A percentile compares a stretch with the other conserved stretches of the same genome.
Conservation (phyloP, 2,113 vertebrate genomes). For the Phylloscopus trochilus region DNA sequence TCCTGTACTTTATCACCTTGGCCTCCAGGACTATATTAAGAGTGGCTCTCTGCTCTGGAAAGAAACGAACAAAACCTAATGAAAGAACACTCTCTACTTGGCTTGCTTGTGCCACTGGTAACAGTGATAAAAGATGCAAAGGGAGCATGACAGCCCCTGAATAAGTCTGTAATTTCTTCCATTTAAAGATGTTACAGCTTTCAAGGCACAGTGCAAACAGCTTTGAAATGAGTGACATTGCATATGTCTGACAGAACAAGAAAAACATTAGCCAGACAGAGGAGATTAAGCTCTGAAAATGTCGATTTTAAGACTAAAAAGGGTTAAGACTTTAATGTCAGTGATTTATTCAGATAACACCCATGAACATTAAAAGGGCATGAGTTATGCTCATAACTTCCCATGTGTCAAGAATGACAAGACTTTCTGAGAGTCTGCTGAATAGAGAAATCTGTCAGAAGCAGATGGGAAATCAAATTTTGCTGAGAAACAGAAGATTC, state of each 20-base stretch:
- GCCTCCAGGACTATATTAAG: neutral
- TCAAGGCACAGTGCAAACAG: neutral
- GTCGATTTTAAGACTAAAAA: neutral
- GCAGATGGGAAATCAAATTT: conserved; percentile 19
- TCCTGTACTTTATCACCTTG: neutral
- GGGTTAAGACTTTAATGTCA: conserved; percentile 22
- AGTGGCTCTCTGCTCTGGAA: neutral
- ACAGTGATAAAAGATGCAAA: neutral
- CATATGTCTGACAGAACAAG: neutral
- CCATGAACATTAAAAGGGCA: conserved; percentile 22
- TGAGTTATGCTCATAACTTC: neutral
- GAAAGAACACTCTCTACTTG: neutral
- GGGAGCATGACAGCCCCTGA: neutral
- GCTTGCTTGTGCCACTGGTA: neutral
- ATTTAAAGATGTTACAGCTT: conserved; percentile 21
- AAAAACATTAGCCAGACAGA: neutral
- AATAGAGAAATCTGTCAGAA: conserved; percentile 9
- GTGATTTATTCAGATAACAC: conserved; percentile 31
- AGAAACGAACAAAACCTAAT: neutral
- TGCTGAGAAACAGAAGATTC: conserved; percentile 7
- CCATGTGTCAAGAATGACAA: neutral
- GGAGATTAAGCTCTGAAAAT: conserved; percentile 12
- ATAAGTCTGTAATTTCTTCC: conserved; percentile 15
- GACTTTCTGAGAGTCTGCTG: neutral
- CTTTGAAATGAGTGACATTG: neutral